These are phyloP conservation scores for Rhinolophus ferrumequinum DNA, from an alignment of 2,113 vertebrate species.

Conservation along the genomic window DNA sequence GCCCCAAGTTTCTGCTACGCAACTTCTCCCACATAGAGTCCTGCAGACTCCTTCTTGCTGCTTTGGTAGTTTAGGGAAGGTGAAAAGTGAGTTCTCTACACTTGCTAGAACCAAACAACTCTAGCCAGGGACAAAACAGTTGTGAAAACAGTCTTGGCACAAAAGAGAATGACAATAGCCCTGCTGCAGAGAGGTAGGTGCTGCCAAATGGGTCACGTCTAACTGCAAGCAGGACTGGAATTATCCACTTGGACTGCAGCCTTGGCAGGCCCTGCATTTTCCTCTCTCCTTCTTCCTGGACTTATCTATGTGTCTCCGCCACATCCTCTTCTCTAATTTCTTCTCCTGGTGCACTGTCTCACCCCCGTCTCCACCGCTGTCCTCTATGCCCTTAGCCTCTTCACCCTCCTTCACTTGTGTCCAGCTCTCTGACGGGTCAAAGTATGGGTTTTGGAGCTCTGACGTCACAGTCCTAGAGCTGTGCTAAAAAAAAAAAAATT, in stretches of 20 bases:
- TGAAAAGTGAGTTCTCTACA: not conserved
- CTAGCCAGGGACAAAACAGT: not conserved
- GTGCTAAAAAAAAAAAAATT: not conserved
- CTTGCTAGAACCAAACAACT: not conserved
- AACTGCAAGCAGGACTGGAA: conserved; percentile 49
- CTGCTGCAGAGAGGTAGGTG: not conserved
- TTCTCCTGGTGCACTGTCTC: not conserved
- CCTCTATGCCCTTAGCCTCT: not conserved
- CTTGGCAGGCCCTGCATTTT: not conserved
- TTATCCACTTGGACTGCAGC: not conserved
- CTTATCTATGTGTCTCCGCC: not conserved
- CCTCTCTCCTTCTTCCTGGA: not conserved
- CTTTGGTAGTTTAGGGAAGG: not conserved
- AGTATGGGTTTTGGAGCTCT: not conserved
- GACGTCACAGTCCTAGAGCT: not conserved
- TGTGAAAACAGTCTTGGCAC: not conserved
- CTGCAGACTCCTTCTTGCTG: not conserved
- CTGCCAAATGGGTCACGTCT: conserved; percentile 46
- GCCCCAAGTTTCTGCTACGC: not conserved
- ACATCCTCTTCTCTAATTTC: not conserved
- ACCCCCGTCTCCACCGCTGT: not conserved
- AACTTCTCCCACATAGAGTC: not conserved
- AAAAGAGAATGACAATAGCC: not conserved
- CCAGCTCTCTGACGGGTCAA: not conserved
- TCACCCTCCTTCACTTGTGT: not conserved